Evolutionary conservation across 2,113 vertebrate species (phyloP).

Genomic region (Halichoeres trimaculatus): DNA sequence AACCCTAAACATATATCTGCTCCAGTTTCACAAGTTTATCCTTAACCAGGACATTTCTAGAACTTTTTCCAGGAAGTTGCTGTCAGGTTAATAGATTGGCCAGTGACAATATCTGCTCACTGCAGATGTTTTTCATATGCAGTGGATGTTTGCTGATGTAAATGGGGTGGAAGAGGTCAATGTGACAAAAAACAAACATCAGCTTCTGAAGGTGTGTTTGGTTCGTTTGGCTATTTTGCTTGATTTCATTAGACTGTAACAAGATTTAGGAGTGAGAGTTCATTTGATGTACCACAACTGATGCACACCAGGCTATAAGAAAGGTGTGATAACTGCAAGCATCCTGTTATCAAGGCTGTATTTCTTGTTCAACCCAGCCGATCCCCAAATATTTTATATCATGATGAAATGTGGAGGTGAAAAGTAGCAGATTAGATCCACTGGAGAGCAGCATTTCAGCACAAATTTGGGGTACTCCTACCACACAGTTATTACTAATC

Average conservation of each 20-base stretch:
- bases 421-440: no score
- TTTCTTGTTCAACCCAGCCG: no score
- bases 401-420: no score
- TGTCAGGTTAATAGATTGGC: background rate
- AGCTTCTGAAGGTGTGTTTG: background rate
- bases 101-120: background rate
- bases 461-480: no score
- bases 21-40: background rate
- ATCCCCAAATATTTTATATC: no score
- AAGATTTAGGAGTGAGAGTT: no score
- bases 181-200: background rate
- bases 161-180: background rate
- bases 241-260: background rate
- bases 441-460: no score
- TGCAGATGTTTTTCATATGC: background rate
- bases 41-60: background rate
- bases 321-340: no score
- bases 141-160: background rate
- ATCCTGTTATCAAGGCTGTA: no score
- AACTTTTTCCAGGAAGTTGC: background rate
- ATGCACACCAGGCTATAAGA: no score
- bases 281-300: background rate
- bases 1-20: constrained; percentile 5
- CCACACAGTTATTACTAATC: no score
- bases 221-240: background rate